Evolutionary conservation across 2,113 vertebrate genomes (phyloP).

Genomic region (Eidolon helvum): DNA sequence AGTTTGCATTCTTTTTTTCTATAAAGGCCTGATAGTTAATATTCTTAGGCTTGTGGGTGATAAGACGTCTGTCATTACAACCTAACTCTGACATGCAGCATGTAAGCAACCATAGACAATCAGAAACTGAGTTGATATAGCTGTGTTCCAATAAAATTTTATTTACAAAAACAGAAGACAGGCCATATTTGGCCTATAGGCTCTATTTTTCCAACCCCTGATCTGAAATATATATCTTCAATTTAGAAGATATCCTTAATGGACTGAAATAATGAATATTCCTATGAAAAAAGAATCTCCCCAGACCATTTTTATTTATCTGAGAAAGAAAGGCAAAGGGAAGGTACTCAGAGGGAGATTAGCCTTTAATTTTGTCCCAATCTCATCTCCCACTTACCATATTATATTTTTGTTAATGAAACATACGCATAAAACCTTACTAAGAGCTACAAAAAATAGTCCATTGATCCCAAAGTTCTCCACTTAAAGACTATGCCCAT

Average conservation of each 20-base stretch:
- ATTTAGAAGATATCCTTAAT: not conserved
- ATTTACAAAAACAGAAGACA: not conserved
- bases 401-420: not conserved
- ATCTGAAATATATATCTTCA: not conserved
- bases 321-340: not conserved
- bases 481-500: not conserved
- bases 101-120: not conserved
- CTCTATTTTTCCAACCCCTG: not conserved
- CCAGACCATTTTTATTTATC: not conserved
- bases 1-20: too few relatives aligned
- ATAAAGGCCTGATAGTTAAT: too few relatives aligned
- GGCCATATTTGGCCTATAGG: too few relatives aligned
- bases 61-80: too few relatives aligned
- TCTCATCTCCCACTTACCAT: not conserved
- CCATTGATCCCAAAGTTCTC: not conserved
- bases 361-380: not conserved
- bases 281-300: accelerated
- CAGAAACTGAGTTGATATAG: not conserved
- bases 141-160: not conserved
- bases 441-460: not conserved
- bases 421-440: not conserved
- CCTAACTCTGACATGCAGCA: not conserved
- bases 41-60: too few relatives aligned
- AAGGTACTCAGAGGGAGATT: not conserved
- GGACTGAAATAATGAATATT: not conserved